Evolutionary conservation across 2,888 invertebrate species (phyloP).

Genomic region (Trisateles emortualis): DNA sequence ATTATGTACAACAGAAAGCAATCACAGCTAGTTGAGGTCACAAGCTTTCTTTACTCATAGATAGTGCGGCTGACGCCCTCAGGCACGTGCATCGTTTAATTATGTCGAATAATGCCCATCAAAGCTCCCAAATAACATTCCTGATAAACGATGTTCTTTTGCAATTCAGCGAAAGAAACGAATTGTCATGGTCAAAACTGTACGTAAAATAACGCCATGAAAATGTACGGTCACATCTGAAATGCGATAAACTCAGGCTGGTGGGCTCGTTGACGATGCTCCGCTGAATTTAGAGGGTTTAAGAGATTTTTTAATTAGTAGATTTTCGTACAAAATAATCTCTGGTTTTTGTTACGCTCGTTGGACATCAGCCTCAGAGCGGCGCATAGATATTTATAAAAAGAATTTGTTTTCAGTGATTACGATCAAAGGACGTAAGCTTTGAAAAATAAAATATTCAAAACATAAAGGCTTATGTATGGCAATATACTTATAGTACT

Average conservation of each 20-base stretch:
- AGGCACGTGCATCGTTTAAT: constrained; percentile 58
- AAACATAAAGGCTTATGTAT: not conserved
- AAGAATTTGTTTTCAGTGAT: not conserved
- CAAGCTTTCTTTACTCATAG: constrained; percentile 8
- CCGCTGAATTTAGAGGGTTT: constrained; percentile 5
- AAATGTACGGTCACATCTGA: constrained; percentile 12
- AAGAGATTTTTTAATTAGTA: constrained; percentile 10
- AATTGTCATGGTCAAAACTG: constrained; percentile 14
- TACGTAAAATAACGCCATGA: constrained; percentile 4
- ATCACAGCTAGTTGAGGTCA: not conserved
- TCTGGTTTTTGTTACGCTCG: not conserved
- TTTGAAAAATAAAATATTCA: not conserved
- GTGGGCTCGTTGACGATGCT: constrained; percentile 1
- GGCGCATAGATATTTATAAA: not conserved
- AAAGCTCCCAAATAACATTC: constrained; percentile 58
- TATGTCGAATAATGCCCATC: constrained; percentile 64
- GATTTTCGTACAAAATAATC: constrained; percentile 1
- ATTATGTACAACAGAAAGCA: not conserved
- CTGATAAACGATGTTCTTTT: constrained; percentile 21
- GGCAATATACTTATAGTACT: no score
- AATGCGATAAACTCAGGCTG: constrained; percentile 7
- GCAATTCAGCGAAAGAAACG: constrained; percentile 19
- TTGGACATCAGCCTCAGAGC: not conserved
- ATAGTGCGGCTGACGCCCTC: constrained; percentile 14
- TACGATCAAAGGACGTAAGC: not conserved